These are phyloP conservation scores for Quiscalus mexicanus DNA, from an alignment of 2,113 vertebrate species.

Conservation along the genomic window DNA sequence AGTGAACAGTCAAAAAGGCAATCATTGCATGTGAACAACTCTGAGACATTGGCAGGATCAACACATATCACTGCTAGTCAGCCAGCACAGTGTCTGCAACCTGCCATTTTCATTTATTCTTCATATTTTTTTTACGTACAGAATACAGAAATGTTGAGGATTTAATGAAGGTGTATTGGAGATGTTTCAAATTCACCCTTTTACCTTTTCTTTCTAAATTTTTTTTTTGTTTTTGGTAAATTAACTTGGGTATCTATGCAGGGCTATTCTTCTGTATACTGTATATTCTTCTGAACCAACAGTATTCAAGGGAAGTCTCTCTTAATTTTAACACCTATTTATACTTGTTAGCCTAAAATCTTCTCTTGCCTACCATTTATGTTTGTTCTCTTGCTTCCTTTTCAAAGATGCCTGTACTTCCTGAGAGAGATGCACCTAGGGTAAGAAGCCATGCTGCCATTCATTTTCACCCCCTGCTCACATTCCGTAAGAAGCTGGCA, in stretches of 20 bases:
- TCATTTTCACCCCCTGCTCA: background rate
- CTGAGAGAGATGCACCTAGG: background rate
- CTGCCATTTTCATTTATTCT: background rate
- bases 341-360: background rate
- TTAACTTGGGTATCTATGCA: background rate
- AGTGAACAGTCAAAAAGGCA: constrained; percentile 5
- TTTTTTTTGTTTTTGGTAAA: background rate
- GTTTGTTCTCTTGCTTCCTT: background rate
- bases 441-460: background rate
- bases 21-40: background rate
- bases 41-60: background rate
- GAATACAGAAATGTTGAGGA: background rate
- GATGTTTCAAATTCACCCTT: background rate
- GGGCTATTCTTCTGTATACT: background rate
- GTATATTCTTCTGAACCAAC: background rate
- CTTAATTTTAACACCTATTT: background rate
- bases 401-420: background rate
- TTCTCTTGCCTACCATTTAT: background rate
- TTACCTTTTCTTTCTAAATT: background rate
- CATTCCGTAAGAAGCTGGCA: background rate
- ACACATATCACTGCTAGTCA: background rate
- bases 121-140: background rate
- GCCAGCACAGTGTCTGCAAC: background rate
- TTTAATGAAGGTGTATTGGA: background rate
- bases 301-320: background rate